Conservation (phyloP, 2,113 vertebrate genomes). For the Pseudopipra pipra region DNA sequence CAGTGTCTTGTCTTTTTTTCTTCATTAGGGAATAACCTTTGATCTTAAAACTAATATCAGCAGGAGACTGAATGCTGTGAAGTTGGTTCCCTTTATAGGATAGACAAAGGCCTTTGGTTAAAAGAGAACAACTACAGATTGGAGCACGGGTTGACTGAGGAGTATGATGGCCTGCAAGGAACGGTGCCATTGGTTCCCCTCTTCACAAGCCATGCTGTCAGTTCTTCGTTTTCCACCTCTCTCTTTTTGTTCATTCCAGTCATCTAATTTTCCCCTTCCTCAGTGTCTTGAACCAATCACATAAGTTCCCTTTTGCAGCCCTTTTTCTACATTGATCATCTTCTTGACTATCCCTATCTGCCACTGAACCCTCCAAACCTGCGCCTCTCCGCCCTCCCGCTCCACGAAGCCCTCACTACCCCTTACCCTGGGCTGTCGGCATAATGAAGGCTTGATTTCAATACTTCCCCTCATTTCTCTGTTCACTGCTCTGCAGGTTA, state of each 20-base stretch:
- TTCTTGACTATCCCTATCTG: constrained; percentile 17
- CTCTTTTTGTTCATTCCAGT: not conserved
- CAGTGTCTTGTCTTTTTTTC: not conserved
- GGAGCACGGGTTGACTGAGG: fast-evolving
- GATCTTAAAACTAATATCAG: not conserved
- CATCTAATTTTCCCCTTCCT: not conserved
- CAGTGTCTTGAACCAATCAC: not conserved
- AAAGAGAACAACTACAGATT: not conserved
- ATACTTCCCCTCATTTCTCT: constrained; percentile 78
- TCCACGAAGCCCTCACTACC: constrained; percentile 19
- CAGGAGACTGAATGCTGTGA: not conserved
- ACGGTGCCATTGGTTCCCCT: fast-evolving
- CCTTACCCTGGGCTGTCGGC: constrained; percentile 73
- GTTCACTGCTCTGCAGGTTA: constrained; percentile 85
- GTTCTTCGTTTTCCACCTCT: not conserved
- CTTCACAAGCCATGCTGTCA: not conserved
- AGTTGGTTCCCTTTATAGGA: not conserved
- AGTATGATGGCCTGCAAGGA: not conserved
- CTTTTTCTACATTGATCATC: constrained; percentile 64
- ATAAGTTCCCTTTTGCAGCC: not conserved
- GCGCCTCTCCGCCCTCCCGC: not conserved
- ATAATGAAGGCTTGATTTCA: constrained; percentile 89
- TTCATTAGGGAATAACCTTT: not conserved
- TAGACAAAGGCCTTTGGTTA: not conserved
- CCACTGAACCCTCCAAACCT: constrained; percentile 41